Conservation (phyloP, 2,113 vertebrate species). For the Procapra przewalskii region DNA sequence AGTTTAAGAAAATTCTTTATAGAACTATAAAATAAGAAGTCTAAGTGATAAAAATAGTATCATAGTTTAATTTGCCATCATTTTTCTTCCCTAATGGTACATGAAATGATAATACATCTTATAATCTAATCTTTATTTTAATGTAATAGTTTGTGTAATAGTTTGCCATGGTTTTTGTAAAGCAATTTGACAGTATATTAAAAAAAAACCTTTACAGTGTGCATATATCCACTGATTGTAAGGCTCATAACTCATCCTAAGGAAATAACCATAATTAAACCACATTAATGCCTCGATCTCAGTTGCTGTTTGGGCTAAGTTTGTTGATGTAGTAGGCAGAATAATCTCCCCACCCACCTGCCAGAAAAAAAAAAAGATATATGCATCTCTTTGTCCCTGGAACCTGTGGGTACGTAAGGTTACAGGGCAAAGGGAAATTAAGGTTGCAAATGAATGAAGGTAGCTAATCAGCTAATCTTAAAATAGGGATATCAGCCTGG, state of each 20-base stretch:
- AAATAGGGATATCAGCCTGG: neutral
- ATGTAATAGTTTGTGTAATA: neutral
- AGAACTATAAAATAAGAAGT: neutral
- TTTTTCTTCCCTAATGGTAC: neutral
- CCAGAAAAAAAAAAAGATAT: neutral
- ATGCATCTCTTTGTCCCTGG: neutral
- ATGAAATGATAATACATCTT: slow-evolving; percentile 3
- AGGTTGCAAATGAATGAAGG: neutral
- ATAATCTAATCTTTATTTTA: slow-evolving; percentile 26
- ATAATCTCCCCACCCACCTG: accelerated
- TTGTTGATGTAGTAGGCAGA: neutral
- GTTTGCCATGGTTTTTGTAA: neutral
- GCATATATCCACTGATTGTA: neutral
- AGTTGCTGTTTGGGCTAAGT: neutral
- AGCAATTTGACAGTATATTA: neutral
- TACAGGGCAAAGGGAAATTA: neutral
- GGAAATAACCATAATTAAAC: slow-evolving; percentile 11
- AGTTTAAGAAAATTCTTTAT: slow-evolving; percentile 15
- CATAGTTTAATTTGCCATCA: neutral
- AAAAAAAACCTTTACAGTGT: neutral
- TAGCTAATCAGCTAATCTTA: neutral
- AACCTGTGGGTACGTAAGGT: neutral
- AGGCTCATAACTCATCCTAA: neutral
- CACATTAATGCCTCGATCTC: neutral
- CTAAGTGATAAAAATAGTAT: neutral